Conservation (phyloP, 1,140 invertebrate species). For the Cheumatopsyche charites region DNA sequence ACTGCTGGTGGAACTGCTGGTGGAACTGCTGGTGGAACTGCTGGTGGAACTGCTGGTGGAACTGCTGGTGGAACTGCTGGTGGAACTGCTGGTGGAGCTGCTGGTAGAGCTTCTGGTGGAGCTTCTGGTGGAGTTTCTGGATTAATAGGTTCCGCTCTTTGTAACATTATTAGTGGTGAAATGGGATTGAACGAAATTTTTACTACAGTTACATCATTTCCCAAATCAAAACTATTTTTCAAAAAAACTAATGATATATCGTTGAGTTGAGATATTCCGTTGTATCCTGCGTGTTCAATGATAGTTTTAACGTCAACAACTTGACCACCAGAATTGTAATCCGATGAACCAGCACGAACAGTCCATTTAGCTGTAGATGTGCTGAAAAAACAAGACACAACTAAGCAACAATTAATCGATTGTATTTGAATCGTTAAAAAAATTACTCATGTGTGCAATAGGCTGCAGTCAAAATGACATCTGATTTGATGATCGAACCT, state of each 20-base stretch:
- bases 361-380: background rate
- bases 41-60: background rate
- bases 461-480: background rate
- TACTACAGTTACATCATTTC: background rate
- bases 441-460: conserved; percentile 16
- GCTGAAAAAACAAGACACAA: background rate
- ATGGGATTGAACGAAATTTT: background rate
- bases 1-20: background rate
- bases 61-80: background rate
- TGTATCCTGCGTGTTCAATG: background rate
- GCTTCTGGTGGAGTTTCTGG: background rate
- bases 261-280: background rate
- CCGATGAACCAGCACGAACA: background rate
- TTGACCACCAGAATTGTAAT: conserved; percentile 6
- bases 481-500: background rate
- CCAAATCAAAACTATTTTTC: background rate
- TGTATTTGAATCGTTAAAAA: background rate
- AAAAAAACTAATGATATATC: conserved; percentile 1
- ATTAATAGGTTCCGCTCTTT: background rate
- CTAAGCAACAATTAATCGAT: background rate
- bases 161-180: too few relatives aligned
- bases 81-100: background rate
- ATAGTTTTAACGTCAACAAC: background rate
- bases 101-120: too few relatives aligned
- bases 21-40: too few relatives aligned